phyloP scores from a whole-genome alignment of 2,797 vertebrate genomes.

The Babyrousa celebensis region DNA sequence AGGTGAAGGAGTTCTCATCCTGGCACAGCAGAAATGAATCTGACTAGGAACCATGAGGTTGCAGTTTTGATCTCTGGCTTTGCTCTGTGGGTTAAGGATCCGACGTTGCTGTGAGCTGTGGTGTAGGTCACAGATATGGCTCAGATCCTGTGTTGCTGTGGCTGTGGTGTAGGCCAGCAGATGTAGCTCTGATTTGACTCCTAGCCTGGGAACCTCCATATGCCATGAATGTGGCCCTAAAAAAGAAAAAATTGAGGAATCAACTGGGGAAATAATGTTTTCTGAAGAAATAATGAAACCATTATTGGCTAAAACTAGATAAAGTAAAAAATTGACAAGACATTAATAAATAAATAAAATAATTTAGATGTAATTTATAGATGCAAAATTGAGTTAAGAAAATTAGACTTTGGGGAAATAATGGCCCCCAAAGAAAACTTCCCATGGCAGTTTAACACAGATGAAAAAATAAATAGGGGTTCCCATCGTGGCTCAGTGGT shows the following conservation, averaged over 20 bases:
- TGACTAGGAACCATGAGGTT: too few relatives aligned
- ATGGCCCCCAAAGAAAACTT: background rate
- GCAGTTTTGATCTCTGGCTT: too few relatives aligned
- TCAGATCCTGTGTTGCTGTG: too few relatives aligned
- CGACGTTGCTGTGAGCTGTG: too few relatives aligned
- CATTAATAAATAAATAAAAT: slow-evolving; percentile 25
- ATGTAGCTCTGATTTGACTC: too few relatives aligned
- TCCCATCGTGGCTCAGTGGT: too few relatives aligned
- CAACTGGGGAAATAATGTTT: background rate
- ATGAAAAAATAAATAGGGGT: background rate
- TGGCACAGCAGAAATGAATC: too few relatives aligned
- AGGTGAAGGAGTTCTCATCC: background rate
- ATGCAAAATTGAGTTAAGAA: background rate
- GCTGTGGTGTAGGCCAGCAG: too few relatives aligned
- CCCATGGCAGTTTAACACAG: background rate
- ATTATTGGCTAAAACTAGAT: background rate
- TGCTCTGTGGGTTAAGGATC: too few relatives aligned
- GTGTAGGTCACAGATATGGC: too few relatives aligned
- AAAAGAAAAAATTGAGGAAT: background rate
- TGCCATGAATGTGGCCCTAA: too few relatives aligned
- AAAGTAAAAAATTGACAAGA: background rate
- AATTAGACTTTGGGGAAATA: slow-evolving; percentile 35
- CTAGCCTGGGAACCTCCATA: too few relatives aligned
- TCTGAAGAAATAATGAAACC: background rate
- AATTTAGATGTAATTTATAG: slow-evolving; percentile 24